Evolutionary conservation across 1,140 invertebrate genomes (phyloP), one percentile per base, ranked within the genome.

Genomic region (Drosophila quadrilineata): DNA sequence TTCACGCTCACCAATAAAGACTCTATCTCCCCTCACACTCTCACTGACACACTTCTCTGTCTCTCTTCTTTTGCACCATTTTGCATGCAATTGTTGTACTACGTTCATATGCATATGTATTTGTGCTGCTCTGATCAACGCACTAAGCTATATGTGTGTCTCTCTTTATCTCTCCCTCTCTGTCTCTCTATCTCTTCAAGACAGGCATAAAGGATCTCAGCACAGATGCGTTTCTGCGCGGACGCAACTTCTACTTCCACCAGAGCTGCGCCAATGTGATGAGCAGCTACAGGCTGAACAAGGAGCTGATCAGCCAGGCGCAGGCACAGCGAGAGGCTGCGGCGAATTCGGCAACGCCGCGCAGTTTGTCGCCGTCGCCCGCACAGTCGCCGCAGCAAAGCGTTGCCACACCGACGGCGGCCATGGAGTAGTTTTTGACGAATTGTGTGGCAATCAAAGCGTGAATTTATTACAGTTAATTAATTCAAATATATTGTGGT

Each of bases 121-220:
- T 40, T 16, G 33, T 21, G 16, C n/a, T 26, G 14, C 17, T 28
- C 0, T n/a, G 8, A 9, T 3, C 17, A 16, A 0, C 28, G 45
- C 62, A 58, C 62, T 70, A 58, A 66, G 41, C 53, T 46, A 29
- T 41, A 40, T n/a, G n/a, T n/a, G n/a, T n/a, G n/a, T n/a, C 46
- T 66, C 40, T 64, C 35, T 28, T 29, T 54, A n/a, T n/a, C n/a
- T n/a, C n/a, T n/a, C n/a, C n/a, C n/a, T n/a, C n/a, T n/a, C n/a
- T 59, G 29, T 31, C 5, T 62, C 24, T 65, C 69, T 52, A n/a
- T 35, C 71, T 53, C 64, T 53, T 75, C 45, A 89, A 89, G 88
- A 89, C 88, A 89, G 88, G 88, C 79, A 87, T 89, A 89, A 88
- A 89, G 71, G 87, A 89, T 69, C 79, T 88, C 65, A 71, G 77